Evolutionary conservation across 2,797 vertebrate species (phyloP).

Genomic region (Muraenolepis orangiensis): DNA sequence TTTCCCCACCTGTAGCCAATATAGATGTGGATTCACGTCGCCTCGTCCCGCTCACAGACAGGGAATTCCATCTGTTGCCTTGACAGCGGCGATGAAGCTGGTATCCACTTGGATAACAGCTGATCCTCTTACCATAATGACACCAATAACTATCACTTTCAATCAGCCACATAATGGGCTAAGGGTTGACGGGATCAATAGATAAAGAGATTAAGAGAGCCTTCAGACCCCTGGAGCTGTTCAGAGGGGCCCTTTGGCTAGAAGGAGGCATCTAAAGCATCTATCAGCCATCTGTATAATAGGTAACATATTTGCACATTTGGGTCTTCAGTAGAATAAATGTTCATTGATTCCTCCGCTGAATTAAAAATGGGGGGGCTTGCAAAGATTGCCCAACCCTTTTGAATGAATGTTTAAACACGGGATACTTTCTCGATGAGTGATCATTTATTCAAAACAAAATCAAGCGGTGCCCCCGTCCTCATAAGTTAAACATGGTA

Average conservation of each 20-base stretch:
- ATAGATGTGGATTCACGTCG: background rate
- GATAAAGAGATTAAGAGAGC: constrained; percentile 19
- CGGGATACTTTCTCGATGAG: background rate
- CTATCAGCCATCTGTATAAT: background rate
- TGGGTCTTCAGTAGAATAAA: background rate
- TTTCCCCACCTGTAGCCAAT: background rate
- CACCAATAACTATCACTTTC: constrained; percentile 15
- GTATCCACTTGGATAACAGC: constrained; percentile 7
- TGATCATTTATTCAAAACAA: background rate
- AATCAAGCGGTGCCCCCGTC: background rate
- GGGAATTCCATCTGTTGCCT: constrained; percentile 8
- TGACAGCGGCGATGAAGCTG: background rate
- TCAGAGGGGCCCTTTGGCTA: background rate
- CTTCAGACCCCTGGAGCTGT: constrained; percentile 15
- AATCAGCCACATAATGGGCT: constrained; percentile 10
- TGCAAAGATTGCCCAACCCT: background rate
- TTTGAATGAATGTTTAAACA: constrained; percentile 4
- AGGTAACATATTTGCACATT: background rate
- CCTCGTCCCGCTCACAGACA: background rate
- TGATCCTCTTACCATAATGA: constrained; percentile 16
- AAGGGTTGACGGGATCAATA: constrained; percentile 11
- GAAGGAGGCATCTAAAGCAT: background rate
- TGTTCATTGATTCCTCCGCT: background rate
- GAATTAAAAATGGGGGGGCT: background rate
- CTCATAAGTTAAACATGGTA: background rate